A percentile compares a stretch with the other conserved stretches of the same genome.
Conservation (phyloP, 1,140 invertebrate genomes). For the Asbolus verrucosus region DNA sequence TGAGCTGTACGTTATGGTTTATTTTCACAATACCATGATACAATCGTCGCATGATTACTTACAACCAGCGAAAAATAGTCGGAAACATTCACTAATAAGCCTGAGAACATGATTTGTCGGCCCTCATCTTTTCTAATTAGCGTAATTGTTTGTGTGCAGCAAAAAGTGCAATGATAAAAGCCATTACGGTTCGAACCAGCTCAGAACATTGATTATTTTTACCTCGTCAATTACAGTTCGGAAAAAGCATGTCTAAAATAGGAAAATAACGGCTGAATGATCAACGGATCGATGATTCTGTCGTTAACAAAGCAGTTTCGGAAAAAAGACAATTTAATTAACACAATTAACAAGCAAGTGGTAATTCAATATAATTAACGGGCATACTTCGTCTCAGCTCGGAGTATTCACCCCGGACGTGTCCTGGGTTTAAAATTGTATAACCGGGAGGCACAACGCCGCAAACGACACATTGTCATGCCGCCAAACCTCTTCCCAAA, state of each 20-base stretch:
- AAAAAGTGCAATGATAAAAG: slow-evolving; percentile 5
- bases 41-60: too few species aligned
- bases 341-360: slow-evolving; percentile 47
- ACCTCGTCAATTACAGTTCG: background rate
- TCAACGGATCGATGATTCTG: slow-evolving; percentile 8
- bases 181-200: slow-evolving; percentile 20
- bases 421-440: slow-evolving; percentile 35
- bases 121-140: slow-evolving; percentile 17
- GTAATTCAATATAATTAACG: slow-evolving; percentile 48
- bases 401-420: slow-evolving; percentile 49
- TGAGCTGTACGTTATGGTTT: too few species aligned
- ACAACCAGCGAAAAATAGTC: too few species aligned
- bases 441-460: background rate
- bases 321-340: slow-evolving; percentile 50
- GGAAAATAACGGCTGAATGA: slow-evolving; percentile 4
- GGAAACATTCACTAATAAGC: too few species aligned
- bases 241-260: background rate
- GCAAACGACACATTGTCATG: slow-evolving; percentile 22
- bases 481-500: background rate
- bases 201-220: slow-evolving; percentile 17
- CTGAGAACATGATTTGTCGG: slow-evolving; percentile 23
- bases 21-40: too few species aligned
- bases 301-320: slow-evolving; percentile 23
- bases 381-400: slow-evolving; percentile 47
- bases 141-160: slow-evolving; percentile 17